phyloP scores from a whole-genome alignment of 2,888 invertebrate genomes.

The Dynastes tityus region DNA sequence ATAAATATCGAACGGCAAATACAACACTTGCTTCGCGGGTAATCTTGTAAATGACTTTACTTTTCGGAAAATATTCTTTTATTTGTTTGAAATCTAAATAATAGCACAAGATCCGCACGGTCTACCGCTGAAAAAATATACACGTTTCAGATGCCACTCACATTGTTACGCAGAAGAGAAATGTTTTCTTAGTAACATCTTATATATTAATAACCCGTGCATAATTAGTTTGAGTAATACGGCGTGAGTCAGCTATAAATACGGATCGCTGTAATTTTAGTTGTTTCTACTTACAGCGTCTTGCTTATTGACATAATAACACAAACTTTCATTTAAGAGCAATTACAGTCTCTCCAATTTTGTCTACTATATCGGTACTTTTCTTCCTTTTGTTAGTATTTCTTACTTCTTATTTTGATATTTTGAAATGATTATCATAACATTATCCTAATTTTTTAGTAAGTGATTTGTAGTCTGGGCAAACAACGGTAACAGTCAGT shows the following conservation, averaged over 20 bases:
- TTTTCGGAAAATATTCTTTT: constrained; percentile 1
- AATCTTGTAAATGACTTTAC: constrained; percentile 16
- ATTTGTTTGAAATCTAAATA: constrained; percentile 7
- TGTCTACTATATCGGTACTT: no score
- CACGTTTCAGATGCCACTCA: constrained; percentile 3
- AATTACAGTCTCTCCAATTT: no score
- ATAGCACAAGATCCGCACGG: neutral
- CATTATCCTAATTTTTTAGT: no score
- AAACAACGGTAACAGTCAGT: no score
- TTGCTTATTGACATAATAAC: no score
- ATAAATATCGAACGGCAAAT: neutral
- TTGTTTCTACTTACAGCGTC: neutral
- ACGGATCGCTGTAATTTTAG: no score
- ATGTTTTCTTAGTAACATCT: neutral
- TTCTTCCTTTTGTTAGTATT: no score
- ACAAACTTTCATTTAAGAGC: no score
- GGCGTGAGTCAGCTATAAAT: neutral
- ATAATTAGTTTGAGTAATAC: neutral
- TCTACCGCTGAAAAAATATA: constrained; percentile 1
- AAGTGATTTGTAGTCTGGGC: no score
- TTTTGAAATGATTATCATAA: no score
- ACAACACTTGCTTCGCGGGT: neutral
- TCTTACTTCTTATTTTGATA: no score
- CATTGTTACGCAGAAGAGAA: neutral
- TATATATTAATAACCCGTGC: constrained; percentile 6